These are phyloP conservation scores for Actinemys pallida DNA, from an alignment of 2,113 vertebrate genomes.

Conservation along the genomic window DNA sequence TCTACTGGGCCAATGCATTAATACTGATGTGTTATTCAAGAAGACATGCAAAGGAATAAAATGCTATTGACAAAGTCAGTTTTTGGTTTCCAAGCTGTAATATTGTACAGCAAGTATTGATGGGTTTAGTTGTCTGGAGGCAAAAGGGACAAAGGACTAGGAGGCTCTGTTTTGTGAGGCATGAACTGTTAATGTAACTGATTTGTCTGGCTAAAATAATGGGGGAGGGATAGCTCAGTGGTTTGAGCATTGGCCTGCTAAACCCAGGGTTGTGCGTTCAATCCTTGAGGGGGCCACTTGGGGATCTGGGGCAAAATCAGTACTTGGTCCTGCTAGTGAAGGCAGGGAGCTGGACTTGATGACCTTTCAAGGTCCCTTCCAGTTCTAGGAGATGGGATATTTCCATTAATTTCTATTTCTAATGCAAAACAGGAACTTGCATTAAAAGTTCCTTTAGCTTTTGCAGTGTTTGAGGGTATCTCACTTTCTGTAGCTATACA, in stretches of 20 bases:
- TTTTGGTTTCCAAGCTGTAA: neutral
- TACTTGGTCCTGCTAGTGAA: too few species aligned
- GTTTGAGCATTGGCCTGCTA: too few species aligned
- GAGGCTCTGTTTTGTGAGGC: neutral
- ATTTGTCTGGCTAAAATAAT: neutral
- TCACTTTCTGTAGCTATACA: neutral
- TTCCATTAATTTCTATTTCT: too few species aligned
- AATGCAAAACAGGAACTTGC: neutral
- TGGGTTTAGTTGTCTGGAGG: neutral
- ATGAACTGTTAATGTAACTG: neutral
- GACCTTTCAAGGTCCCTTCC: too few species aligned
- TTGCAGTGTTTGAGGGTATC: neutral
- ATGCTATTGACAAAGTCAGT: neutral
- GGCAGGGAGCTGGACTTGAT: too few species aligned
- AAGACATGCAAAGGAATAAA: neutral
- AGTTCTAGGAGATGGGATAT: too few species aligned
- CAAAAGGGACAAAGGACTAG: neutral
- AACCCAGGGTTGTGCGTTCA: too few species aligned
- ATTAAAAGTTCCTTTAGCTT: neutral
- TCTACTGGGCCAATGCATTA: neutral
- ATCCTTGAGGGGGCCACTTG: too few species aligned
- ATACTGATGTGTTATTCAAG: neutral
- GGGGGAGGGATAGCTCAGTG: too few species aligned
- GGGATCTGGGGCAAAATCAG: too few species aligned
- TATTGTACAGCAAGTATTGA: neutral